These are phyloP conservation scores for Dinoponera quadriceps DNA, from an alignment of 1,140 invertebrate species.

Conservation along the genomic window DNA sequence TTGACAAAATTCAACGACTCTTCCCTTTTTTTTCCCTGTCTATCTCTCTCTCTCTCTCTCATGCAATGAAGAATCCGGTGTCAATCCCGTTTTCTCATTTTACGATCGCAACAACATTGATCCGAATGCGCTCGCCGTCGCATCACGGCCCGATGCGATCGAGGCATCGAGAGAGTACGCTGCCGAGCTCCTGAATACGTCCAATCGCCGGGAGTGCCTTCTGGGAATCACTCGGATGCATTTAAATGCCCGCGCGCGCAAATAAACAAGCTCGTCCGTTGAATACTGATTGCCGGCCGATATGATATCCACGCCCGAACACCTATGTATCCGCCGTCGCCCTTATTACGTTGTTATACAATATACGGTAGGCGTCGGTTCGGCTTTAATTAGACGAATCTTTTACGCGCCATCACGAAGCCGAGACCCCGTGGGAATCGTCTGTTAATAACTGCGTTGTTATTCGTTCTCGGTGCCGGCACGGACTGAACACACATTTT, in stretches of 20 bases:
- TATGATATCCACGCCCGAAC: conserved; percentile 74
- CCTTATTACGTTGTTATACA: neutral
- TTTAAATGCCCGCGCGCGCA: conserved; percentile 73
- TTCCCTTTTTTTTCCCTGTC: neutral
- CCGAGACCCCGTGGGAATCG: conserved; percentile 20
- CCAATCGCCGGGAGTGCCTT: conserved; percentile 80
- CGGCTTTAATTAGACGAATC: conserved; percentile 39
- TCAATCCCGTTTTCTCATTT: conserved; percentile 20
- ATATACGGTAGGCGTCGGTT: conserved; percentile 44
- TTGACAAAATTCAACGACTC: neutral
- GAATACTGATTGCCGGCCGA: conserved; percentile 75
- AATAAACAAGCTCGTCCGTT: conserved; percentile 68
- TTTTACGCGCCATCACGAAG: conserved; percentile 27
- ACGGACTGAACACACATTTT: no score
- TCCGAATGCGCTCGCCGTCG: conserved; percentile 19
- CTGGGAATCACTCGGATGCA: conserved; percentile 80
- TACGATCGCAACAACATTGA: conserved; percentile 38
- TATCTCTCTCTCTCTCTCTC: neutral
- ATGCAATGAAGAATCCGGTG: conserved; percentile 1
- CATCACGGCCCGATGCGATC: conserved; percentile 43
- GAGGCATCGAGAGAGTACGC: conserved; percentile 63
- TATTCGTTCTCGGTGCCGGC: neutral
- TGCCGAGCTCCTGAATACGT: conserved; percentile 75
- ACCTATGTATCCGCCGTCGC: conserved; percentile 52
- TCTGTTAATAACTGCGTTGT: neutral